Evolutionary conservation across 2,113 vertebrate genomes (phyloP).

Genomic region (Gallinago jamesoni): DNA sequence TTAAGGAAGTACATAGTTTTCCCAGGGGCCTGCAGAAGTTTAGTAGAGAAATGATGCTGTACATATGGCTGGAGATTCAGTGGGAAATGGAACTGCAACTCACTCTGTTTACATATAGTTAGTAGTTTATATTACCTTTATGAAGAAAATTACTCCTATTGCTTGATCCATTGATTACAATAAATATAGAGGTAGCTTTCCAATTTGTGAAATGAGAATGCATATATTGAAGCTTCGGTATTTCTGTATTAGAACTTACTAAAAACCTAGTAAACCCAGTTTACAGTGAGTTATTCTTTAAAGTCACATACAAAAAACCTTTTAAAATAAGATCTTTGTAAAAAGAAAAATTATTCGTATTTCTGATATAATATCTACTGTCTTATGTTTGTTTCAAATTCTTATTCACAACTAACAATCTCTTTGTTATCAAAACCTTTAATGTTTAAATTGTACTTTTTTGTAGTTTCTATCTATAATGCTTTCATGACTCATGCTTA

Average conservation of each 20-base stretch:
- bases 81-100: not conserved
- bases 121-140: not conserved
- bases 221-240: fast-evolving
- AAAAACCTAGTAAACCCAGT: not conserved
- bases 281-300: not conserved
- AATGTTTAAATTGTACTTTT: not conserved
- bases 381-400: not conserved
- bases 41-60: not conserved
- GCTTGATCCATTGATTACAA: not conserved
- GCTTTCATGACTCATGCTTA: not conserved
- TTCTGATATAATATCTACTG: not conserved
- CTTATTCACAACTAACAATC: not conserved
- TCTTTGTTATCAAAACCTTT: not conserved
- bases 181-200: not conserved
- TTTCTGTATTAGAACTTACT: not conserved
- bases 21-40: not conserved
- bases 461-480: not conserved
- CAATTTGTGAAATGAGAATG: not conserved
- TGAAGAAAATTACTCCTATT: not conserved
- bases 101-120: not conserved
- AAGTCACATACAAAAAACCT: not conserved
- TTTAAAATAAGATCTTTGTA: not conserved
- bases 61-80: not conserved
- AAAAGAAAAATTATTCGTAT: not conserved
- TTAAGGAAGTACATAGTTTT: not conserved